Base-by-base conservation (phyloP, 23 tunicate species). In the Trididemnum nubilum region DNA sequence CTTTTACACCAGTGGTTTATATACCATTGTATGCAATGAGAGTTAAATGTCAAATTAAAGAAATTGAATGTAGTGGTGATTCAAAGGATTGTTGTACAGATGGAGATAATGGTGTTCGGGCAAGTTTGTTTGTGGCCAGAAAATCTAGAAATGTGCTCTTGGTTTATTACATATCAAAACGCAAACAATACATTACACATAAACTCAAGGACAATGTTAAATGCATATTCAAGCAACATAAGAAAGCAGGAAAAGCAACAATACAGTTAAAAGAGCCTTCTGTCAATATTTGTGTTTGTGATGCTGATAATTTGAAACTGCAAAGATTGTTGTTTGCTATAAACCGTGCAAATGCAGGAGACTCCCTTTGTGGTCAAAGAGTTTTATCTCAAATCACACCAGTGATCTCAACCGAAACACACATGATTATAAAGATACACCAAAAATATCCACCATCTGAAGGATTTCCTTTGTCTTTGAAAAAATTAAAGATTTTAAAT, bases 221-320 rank as follows among this genome's bases (percentile, higher is more conserved):
- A 59, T 65, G 81, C 22, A 75, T 87, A 2, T 93, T 93, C 66
- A 63, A 61, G 0, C 81, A 66, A 58, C 59, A 79, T 86, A 4
- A 83, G 22, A 26, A 57, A 0, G 88, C 87, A 72, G 98, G 98
- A 5, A 87, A 84, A 80, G 86, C 89, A 74, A 93, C 98, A 24
- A 76, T 93, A 51, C 89, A 92, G 1, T 59, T 93, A 0, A 83
- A 78, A 63, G 80, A 78, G 18, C 97, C 97, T 12, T 32, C 28
- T 28, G 65, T 88, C 1, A 93, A 93, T 72, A 23, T 93, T 59
- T 84, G 80, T 35, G 72, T 93, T 36, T 80, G 76, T 39, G 72
- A 84, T 44, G 98, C 98, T 25, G 49, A 83, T 64, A 77, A 83
- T 12, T 37, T 51, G 31, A 91, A 87, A 5, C 52, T 93, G 0